These are phyloP conservation scores for Rhombomys opimus DNA, from an alignment of 2,113 vertebrate species.

Conservation along the genomic window DNA sequence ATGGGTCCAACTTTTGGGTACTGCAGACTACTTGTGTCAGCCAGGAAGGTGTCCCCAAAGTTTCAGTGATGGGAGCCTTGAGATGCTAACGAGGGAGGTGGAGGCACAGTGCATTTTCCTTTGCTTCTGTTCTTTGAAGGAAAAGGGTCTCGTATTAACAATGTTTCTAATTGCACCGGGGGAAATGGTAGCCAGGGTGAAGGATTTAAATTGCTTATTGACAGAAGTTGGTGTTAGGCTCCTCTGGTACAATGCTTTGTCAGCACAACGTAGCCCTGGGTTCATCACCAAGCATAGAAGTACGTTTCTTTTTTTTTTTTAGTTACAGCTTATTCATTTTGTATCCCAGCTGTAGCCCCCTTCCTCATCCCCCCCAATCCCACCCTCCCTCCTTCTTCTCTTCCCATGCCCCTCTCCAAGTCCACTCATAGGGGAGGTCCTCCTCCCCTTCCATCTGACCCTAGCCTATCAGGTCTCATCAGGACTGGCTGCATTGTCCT, in stretches of 20 bases:
- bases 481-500: too few species aligned
- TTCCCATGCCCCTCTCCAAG: too few species aligned
- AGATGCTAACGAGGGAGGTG: not conserved
- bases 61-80: not conserved
- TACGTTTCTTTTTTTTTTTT: too few species aligned
- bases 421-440: too few species aligned
- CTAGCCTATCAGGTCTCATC: too few species aligned
- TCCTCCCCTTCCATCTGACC: too few species aligned
- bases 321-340: too few species aligned
- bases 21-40: not conserved
- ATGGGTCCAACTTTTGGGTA: not conserved
- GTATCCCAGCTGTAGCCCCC: too few species aligned
- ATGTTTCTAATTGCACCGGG: not conserved
- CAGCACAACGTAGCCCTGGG: not conserved
- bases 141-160: not conserved
- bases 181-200: not conserved
- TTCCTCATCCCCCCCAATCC: too few species aligned
- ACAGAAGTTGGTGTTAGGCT: not conserved
- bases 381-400: too few species aligned
- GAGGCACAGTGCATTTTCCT: not conserved
- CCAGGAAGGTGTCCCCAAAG: not conserved
- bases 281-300: not conserved
- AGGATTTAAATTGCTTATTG: not conserved
- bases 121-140: constrained; percentile 45
- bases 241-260: not conserved